A percentile compares a stretch with the other conserved stretches of the same genome.
phyloP scores from a whole-genome alignment of 2,113 vertebrate genomes.

The Dipodomys merriami region DNA sequence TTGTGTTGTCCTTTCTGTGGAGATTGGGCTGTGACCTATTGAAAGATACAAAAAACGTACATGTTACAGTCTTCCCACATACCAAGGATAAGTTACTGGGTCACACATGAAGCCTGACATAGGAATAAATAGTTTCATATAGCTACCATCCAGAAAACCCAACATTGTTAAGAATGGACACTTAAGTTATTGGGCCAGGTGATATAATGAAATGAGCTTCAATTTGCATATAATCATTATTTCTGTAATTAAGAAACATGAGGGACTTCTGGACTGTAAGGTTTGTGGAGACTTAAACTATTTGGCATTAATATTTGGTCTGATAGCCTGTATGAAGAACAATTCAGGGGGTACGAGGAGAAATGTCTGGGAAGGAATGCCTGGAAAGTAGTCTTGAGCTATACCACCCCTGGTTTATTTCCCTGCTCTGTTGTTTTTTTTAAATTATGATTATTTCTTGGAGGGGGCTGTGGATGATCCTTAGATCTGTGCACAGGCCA shows the following conservation, averaged over 20 bases:
- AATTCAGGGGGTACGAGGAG: not conserved
- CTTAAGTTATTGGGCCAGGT: not conserved
- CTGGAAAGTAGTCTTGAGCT: not conserved
- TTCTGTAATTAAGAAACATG: not conserved
- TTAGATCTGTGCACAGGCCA: accelerated
- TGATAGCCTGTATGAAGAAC: not conserved
- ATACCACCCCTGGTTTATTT: not conserved
- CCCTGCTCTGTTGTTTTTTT: not conserved
- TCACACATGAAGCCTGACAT: not conserved
- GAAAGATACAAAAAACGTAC: not conserved
- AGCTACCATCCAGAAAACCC: not conserved
- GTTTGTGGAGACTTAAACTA: not conserved
- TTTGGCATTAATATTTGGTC: not conserved
- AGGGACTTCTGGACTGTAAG: not conserved
- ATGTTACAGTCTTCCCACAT: not conserved
- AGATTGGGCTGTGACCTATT: not conserved
- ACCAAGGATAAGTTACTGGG: not conserved
- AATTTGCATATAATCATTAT: not conserved
- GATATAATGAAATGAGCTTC: not conserved
- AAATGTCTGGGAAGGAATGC: not conserved
- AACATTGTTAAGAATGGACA: not conserved
- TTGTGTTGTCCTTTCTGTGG: not conserved
- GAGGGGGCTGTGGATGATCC: accelerated
- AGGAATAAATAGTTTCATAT: not conserved
- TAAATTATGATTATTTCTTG: not conserved